Evolutionary conservation across 2,113 vertebrate species (phyloP).

Genomic region (Pimephales promelas): DNA sequence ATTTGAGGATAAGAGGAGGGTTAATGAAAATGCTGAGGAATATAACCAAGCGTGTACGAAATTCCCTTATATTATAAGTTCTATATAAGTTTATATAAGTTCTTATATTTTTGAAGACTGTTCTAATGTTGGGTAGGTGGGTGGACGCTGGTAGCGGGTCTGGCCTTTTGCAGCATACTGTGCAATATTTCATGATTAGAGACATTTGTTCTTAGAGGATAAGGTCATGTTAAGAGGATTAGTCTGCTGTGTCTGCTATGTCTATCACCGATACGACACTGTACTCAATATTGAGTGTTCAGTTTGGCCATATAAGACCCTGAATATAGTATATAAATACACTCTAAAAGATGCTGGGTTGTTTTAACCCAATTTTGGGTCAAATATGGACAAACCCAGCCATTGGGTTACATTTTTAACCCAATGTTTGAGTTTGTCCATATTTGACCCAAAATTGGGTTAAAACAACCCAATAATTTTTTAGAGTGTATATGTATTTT

Average conservation of each 20-base stretch:
- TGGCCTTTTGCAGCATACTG: slow-evolving; percentile 28
- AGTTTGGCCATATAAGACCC: not conserved
- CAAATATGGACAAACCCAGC: too few relatives aligned
- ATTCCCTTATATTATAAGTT: too few relatives aligned
- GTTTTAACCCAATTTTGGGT: too few relatives aligned
- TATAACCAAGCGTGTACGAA: not conserved
- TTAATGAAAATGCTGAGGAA: slow-evolving; percentile 9
- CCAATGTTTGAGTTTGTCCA: too few relatives aligned
- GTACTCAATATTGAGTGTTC: not conserved
- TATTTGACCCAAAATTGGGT: too few relatives aligned
- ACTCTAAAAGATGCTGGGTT: too few relatives aligned
- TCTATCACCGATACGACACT: slow-evolving; percentile 27
- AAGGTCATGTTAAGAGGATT: slow-evolving; percentile 49
- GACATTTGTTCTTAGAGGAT: slow-evolving; percentile 40
- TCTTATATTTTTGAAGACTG: slow-evolving; percentile 24
- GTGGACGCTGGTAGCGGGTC: slow-evolving; percentile 1
- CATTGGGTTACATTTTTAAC: too few relatives aligned
- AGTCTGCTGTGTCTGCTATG: slow-evolving; percentile 43
- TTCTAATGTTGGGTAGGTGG: slow-evolving; percentile 39
- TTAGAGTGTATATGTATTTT: too few relatives aligned
- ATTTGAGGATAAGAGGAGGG: too few relatives aligned
- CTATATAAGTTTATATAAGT: too few relatives aligned
- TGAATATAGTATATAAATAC: too few relatives aligned
- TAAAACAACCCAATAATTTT: too few relatives aligned
- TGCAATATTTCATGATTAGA: slow-evolving; percentile 37